Evolutionary conservation across 2,113 vertebrate genomes (phyloP), one percentile per base, ranked within the genome.

Genomic region (Sylvilagus bachmani): DNA sequence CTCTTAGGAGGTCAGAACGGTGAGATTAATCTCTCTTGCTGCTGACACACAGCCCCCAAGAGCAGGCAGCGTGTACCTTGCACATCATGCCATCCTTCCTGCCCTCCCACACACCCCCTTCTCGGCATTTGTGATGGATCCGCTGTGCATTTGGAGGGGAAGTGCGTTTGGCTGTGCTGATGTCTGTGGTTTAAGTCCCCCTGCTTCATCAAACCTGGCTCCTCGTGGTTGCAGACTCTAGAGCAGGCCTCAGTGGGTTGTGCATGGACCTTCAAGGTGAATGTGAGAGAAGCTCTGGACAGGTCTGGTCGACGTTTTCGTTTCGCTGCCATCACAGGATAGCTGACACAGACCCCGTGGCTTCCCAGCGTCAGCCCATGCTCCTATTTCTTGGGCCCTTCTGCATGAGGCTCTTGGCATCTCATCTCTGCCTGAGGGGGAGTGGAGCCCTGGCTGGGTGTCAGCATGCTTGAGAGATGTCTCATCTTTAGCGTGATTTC

Each of bases 261-360:
- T 58, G n/a, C 0, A 0, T 58, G 0, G 1, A 62, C 38, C 81
- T 93, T 94, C 69, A 89, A 97, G 90, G 90, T 96, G 93, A 93
- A 93, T n/a, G 75, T 90, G 55, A 62, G 94, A 64, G 95, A 91
- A 90, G 58, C 70, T 10, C 86, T 55, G n/a, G 90, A 94, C 6
- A 2, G 27, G 36, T 38, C 71, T 49, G n/a, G 70, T 80, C 58
- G 95, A 2, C 71, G 53, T 74, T 92, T 84, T 49, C 90, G 5
- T 94, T 53, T 95, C 0, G 0, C 55, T 92, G 70, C 95, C 69
- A 33, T 73, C 84, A 88, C 70, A 49, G 27, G 78, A 67, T 44
- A 84, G 85, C 85, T 77, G 81, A 93, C 86, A 94, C 81, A 93
- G 81, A 88, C 73, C 87, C 49, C 66, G 33, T 38, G 75, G 69